Evolutionary conservation across 2,113 vertebrate genomes (phyloP), one percentile per base, ranked within the genome.

Genomic region (Cepphus grylle): DNA sequence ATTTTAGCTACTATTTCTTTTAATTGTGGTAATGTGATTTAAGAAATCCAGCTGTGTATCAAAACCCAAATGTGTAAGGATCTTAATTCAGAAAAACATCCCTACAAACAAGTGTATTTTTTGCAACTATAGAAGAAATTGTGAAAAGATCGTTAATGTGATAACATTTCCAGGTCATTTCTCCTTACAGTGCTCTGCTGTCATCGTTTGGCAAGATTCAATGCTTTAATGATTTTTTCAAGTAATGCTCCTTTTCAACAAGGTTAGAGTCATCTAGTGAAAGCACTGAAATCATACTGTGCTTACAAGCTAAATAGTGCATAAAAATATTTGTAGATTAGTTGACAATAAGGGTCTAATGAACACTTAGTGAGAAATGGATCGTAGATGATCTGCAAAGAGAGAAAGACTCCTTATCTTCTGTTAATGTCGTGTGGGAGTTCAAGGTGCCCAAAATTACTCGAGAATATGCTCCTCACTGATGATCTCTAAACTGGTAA

Each of bases 201-300:
- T 69, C 74, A 80, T 65, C 6, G 2, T 50, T 79, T 66, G 43
- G 5, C 15, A 67, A 83, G 74, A 85, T 76, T 79, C 26, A 59
- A 71, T 50, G 32, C 16, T 14, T 58, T 74, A 88, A 71, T 53
- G 42, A 62, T 79, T 90, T 96, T 42, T 87, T 93, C 49, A 80
- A 83, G n/a, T 53, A 59, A 53, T 69, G 38, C 9, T 86, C 23
- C 25, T 86, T 90, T 90, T 80, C 76, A 82, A n/a, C 9, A 47
- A 76, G 34, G 15, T 69, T 69, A 65, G 47, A 62, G 20, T 69
- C 4, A 30, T 86, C 32, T 45, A 1, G 0, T 67, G 20, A 67
- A 85, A 79, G 82, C 88, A 47, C 8, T 62, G 59, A 88, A 88
- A 79, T 67, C 23, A 55, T 34, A 40, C 23, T 63, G 26, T 22